Percentiles rank a stretch among this genome's conserved stretches.
Evolutionary conservation across 2,797 vertebrate species (phyloP).

Genomic region (Telmatherina bonti): DNA sequence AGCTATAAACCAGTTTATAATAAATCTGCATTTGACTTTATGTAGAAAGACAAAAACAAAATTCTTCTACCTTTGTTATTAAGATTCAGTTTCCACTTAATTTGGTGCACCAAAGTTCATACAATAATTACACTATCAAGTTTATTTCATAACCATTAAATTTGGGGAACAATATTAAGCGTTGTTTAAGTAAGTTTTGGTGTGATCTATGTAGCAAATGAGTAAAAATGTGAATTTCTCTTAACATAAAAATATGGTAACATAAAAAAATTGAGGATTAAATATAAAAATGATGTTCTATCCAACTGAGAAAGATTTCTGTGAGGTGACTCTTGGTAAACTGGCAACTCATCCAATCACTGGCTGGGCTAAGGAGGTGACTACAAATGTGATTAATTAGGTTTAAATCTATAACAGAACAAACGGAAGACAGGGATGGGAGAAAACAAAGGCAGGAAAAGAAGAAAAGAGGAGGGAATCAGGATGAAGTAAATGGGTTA

Average conservation of each 20-base stretch:
- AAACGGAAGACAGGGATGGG: slow-evolving; percentile 23
- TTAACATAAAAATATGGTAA: too few relatives aligned
- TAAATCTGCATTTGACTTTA: background rate
- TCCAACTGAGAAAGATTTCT: background rate
- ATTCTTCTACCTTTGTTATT: background rate
- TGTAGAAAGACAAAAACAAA: background rate
- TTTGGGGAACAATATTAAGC: too few relatives aligned
- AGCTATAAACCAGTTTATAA: background rate
- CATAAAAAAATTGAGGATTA: background rate
- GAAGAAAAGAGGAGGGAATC: slow-evolving; percentile 29
- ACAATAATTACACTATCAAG: too few relatives aligned
- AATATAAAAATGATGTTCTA: background rate
- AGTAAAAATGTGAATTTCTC: too few relatives aligned
- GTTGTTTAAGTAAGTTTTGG: too few relatives aligned
- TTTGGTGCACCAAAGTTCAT: too few relatives aligned
- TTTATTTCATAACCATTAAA: too few relatives aligned
- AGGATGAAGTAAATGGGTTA: slow-evolving; percentile 9
- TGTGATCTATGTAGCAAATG: too few relatives aligned
- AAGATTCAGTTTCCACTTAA: too few relatives aligned
- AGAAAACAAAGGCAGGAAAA: slow-evolving; percentile 38
- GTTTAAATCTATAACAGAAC: slow-evolving; percentile 15
- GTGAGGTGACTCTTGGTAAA: background rate
- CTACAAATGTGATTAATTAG: slow-evolving; percentile 4
- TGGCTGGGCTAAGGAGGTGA: background rate
- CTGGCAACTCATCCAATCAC: background rate